These are phyloP conservation scores for Lamprologus callipterus DNA, from an alignment of 2,113 vertebrate species.

Conservation along the genomic window DNA sequence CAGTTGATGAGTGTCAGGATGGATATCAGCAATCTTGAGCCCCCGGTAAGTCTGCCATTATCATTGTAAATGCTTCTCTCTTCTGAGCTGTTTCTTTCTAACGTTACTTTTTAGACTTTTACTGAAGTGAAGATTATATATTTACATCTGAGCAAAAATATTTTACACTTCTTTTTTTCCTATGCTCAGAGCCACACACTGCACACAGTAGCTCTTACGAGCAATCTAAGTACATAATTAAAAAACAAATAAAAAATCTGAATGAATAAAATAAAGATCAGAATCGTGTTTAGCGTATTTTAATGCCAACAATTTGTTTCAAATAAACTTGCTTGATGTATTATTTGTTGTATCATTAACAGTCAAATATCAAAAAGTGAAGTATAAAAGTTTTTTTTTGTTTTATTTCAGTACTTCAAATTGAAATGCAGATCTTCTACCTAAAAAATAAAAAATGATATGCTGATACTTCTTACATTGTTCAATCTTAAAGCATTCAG, in stretches of 20 bases:
- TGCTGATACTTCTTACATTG: background rate
- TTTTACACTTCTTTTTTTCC: background rate
- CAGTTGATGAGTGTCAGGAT: constrained; percentile 42
- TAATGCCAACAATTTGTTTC: background rate
- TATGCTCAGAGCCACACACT: background rate
- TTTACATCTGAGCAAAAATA: background rate
- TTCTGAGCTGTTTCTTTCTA: background rate
- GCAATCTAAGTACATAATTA: background rate
- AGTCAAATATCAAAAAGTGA: background rate
- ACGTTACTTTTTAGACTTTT: background rate
- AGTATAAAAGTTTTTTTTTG: rapidly evolving
- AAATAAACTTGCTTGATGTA: background rate
- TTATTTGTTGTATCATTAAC: background rate
- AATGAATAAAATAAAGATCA: background rate
- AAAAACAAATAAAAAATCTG: background rate
- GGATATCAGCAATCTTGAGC: constrained; percentile 31
- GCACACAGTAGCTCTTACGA: background rate
- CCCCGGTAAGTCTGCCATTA: constrained; percentile 37
- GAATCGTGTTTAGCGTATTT: background rate
- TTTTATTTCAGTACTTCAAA: background rate
- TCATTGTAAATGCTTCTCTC: background rate
- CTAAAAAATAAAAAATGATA: background rate
- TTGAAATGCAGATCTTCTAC: background rate
- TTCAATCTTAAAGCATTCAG: background rate
- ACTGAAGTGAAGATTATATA: background rate